These are phyloP conservation scores for Drosophila pruinosa DNA, from an alignment of 1,140 invertebrate species.

Conservation along the genomic window DNA sequence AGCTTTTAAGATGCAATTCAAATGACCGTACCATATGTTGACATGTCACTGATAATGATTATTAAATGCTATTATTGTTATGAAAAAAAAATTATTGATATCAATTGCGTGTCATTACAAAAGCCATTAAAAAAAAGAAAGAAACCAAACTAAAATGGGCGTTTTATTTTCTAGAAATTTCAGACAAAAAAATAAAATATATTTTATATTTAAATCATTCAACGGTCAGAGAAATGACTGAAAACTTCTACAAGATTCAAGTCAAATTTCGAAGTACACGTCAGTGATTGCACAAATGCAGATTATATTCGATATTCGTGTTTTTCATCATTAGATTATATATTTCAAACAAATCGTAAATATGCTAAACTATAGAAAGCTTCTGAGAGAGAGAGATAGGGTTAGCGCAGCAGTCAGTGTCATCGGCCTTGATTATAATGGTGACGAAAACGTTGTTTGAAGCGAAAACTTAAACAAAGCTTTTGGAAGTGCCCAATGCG, in stretches of 20 bases:
- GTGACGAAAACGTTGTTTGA: conserved; percentile 30
- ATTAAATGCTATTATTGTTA: conserved; percentile 76
- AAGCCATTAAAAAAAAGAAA: conserved; percentile 35
- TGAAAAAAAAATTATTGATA: conserved; percentile 58
- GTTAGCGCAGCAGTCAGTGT: not conserved
- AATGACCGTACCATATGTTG: conserved; percentile 14
- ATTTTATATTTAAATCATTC: not conserved
- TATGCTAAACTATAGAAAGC: conserved; percentile 2
- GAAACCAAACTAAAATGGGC: conserved; percentile 36
- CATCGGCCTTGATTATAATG: conserved; percentile 29
- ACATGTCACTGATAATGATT: conserved; percentile 41
- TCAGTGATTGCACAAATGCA: conserved; percentile 39
- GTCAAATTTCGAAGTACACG: conserved; percentile 43
- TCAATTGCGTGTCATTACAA: conserved; percentile 69
- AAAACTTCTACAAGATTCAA: not conserved
- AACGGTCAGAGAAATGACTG: not conserved
- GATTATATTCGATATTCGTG: not conserved
- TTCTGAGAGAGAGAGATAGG: conserved; percentile 2
- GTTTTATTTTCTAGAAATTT: conserved; percentile 28
- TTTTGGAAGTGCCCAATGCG: conserved; percentile 7
- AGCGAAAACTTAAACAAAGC: conserved; percentile 16
- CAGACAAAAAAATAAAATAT: not conserved
- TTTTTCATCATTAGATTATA: conserved; percentile 52
- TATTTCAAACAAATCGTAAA: conserved; percentile 21
- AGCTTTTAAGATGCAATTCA: conserved; percentile 8